phyloP scores from a whole-genome alignment of 2,113 vertebrate genomes.

The Mormyrus lacerda region DNA sequence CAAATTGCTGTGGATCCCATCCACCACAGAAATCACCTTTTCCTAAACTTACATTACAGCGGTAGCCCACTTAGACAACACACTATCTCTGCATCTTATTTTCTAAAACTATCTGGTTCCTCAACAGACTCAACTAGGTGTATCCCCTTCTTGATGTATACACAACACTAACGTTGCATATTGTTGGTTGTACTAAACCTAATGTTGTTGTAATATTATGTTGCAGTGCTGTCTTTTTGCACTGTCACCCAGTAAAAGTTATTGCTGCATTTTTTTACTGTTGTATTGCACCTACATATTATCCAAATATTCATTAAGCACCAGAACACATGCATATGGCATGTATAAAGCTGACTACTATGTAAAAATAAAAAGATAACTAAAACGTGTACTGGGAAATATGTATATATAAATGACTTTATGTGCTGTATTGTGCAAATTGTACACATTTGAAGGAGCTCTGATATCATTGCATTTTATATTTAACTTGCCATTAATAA shows the following conservation, averaged over 20 bases:
- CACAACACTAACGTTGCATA: not conserved
- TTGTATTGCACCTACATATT: not conserved
- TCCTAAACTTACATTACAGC: not conserved
- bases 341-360: not conserved
- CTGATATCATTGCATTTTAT: not conserved
- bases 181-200: not conserved
- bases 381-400: not conserved
- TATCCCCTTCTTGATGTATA: not conserved
- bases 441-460: not conserved
- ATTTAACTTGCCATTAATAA: not conserved
- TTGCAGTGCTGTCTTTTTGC: not conserved
- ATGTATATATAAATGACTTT: not conserved
- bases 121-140: not conserved
- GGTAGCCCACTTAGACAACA: not conserved
- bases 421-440: not conserved
- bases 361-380: not conserved
- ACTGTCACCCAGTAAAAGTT: not conserved
- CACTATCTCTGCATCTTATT: not conserved
- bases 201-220: not conserved
- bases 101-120: not conserved
- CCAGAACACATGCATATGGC: too few species aligned
- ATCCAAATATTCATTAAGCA: not conserved
- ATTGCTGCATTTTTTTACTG: not conserved
- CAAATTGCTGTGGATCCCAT: not conserved
- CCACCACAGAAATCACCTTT: not conserved